These are phyloP conservation scores for Oreochromis spilurus DNA, from an alignment of 2,113 vertebrate genomes.

Conservation along the genomic window DNA sequence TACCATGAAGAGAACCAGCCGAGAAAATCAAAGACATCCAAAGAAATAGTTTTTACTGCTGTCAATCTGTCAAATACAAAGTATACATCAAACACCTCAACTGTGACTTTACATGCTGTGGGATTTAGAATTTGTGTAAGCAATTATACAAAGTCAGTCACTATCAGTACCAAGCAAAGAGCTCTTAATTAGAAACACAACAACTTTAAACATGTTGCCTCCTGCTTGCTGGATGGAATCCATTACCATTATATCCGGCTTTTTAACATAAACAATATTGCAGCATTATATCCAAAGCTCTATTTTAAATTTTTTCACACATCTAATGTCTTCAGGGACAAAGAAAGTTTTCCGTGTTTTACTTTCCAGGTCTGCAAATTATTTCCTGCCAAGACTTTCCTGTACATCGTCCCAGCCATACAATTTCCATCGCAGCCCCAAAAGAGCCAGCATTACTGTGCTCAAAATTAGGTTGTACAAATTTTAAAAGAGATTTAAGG, in stretches of 20 bases:
- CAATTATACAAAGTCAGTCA: background rate
- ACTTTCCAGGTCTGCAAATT: background rate
- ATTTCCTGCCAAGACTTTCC: background rate
- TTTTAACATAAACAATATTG: background rate
- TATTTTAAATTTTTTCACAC: background rate
- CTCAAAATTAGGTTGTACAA: constrained; percentile 1
- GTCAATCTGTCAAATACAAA: background rate
- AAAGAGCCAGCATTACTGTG: background rate
- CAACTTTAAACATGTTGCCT: background rate
- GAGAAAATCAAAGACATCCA: constrained; percentile 19
- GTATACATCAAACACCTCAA: background rate
- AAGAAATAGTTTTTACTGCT: background rate
- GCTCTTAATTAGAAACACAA: background rate
- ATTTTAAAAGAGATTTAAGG: background rate
- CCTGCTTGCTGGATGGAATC: background rate
- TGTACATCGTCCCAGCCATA: background rate
- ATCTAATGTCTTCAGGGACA: background rate
- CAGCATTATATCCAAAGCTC: background rate
- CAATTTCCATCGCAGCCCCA: background rate
- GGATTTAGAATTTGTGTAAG: background rate
- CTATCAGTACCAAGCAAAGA: background rate
- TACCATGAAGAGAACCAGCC: constrained; percentile 1
- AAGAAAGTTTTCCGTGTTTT: background rate
- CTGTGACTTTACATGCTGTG: background rate
- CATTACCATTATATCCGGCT: background rate